Base-by-base conservation (phyloP, 2,797 vertebrate species). In the Podarcis lilfordi region DNA sequence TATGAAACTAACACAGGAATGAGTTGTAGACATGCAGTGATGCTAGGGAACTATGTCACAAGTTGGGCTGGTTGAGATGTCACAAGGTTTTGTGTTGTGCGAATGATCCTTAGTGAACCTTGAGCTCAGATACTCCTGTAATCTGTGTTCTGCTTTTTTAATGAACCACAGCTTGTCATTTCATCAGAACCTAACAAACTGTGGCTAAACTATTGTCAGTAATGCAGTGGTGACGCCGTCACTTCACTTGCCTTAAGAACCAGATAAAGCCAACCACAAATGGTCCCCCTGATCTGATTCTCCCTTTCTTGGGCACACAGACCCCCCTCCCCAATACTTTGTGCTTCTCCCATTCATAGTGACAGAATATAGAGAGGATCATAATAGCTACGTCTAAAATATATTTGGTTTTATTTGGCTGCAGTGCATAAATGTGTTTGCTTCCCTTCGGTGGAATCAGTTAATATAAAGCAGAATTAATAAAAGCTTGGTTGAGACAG, bases 341-440 rank as follows among this genome's bases (percentile, higher is more conserved):
- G 2, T 37, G 32, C 3, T 17, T 35, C 59, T 29, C 11, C 29
- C 10, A 55, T 61, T n/a, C 6, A 15, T 43, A 75, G 71, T 45
- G 37, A 43, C 29, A 45, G 32, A 8, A 21, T 25, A 45, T 81
- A 64, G 40, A 50, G 84, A 32, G 23, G 64, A 59, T 19, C 2
- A 8, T 69, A 78, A 83, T 3, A 76, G 43, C n/a, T 27, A 32
- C 7, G 4, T 84, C 91, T 71, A 69, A 5, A 84, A 55, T 0
- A 88, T 43, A 81, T 86, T 82, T 80, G 61, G 23, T 83, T 37
- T 82, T 90, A 87, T 32, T 78, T 32, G 45, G n/a, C 32, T 66
- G 55, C 43, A 66, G 25, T 43, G 45, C 80, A 68, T 40, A 74
- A 77, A 45, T 61, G 8, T 17, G 0, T 66, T 0, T n/a, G 86